Percentiles rank a stretch among this genome's conserved stretches.
These are phyloP conservation scores for Lagopus leucura DNA, from an alignment of 2,113 vertebrate genomes.

Conservation along the genomic window DNA sequence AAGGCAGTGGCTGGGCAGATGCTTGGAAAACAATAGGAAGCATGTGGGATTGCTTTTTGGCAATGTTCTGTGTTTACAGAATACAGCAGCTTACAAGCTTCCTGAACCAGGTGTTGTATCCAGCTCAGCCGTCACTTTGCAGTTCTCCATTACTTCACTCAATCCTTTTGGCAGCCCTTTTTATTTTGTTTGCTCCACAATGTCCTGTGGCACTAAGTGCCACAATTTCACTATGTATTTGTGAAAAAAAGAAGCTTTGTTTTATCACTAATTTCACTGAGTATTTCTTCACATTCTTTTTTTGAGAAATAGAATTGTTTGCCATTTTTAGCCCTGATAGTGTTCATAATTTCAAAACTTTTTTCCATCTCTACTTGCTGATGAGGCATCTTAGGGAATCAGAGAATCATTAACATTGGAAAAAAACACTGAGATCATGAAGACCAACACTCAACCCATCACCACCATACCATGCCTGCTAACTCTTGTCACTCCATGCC, in stretches of 20 bases:
- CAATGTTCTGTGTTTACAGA: neutral
- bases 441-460: too few species aligned
- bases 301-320: neutral
- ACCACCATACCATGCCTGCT: too few species aligned
- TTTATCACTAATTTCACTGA: neutral
- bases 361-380: neutral
- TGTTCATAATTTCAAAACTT: neutral
- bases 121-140: neutral
- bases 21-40: neutral
- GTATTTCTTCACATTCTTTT: neutral
- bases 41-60: rapidly evolving
- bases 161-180: neutral
- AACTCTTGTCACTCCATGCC: too few species aligned
- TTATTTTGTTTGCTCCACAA: neutral
- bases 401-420: too few species aligned
- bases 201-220: neutral
- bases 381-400: neutral
- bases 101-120: neutral
- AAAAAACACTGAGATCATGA: too few species aligned
- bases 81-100: neutral
- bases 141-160: neutral
- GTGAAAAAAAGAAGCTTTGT: neutral
- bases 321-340: neutral
- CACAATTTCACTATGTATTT: neutral
- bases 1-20: rapidly evolving